Evolutionary conservation across 2,113 vertebrate species (phyloP), one percentile per base, ranked within the genome.

Genomic region (Oncorhynchus clarkii): DNA sequence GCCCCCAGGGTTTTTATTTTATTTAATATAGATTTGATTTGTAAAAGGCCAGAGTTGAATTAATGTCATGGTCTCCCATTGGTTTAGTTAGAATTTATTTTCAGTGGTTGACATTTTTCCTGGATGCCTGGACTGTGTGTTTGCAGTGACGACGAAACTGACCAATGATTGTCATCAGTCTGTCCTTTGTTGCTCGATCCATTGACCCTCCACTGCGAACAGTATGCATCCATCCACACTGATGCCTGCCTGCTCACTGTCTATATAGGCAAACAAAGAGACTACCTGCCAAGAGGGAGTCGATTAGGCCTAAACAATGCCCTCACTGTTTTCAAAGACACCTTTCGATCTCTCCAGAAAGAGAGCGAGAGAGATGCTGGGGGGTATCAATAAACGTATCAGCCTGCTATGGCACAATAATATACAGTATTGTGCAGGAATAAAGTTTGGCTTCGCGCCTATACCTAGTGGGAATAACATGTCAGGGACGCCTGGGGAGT

Each of bases 31-130:
- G 39, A 45, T 92, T 91, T 86, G 88, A 90, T 91, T 92, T 91
- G 86, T 84, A 85, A 92, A 91, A 91, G 90, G 90, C 91, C 90
- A 89, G 85, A 88, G 84, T 85, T 86, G 85, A 89, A 88, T 85
- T 88, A 90, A 92, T 90, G 88, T 92, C 86, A 83, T 60, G 70
- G 84, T 83, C 83, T 84, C 79, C 81, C 62, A 13, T 83, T 81
- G 79, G 74, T 76, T 84, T 74, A 69, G 76, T 77, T 83, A 79
- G 76, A 76, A 71, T 60, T 78, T 82, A 76, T 78, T 71, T 68
- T 79, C 60, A 29, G 67, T 22, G 29, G 5, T 66, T 81, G 84
- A 86, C 84, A 87, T 87, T 86, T 86, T 45, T 45, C 9, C 39
- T 45, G 39, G 39, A 45, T 45, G 39, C 39, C 9, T 11, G 39